Conservation (phyloP, 2,797 vertebrate species). For the Chrysocyon brachyurus region DNA sequence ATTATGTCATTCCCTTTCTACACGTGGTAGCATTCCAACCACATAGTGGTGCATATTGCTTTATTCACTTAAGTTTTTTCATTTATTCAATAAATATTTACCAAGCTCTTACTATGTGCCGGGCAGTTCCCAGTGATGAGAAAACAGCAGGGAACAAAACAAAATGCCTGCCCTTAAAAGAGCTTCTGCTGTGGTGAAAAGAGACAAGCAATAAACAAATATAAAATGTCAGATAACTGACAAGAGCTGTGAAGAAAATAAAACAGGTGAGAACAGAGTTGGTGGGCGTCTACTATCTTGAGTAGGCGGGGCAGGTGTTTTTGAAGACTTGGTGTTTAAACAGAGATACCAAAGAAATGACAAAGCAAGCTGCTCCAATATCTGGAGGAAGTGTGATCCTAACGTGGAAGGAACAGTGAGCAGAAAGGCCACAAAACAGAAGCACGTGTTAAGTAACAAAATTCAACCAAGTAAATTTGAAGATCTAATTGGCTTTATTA, state of each 20-base stretch:
- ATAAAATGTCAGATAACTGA: neutral
- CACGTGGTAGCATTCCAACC: neutral
- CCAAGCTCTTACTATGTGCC: neutral
- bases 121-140: neutral
- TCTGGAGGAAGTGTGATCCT: neutral
- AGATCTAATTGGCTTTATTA: neutral
- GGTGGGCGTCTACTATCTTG: neutral
- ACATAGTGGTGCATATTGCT: neutral
- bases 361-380: neutral
- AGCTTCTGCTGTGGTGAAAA: neutral
- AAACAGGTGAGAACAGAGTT: neutral
- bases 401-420: neutral
- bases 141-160: neutral
- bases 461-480: neutral
- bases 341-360: neutral
- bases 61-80: neutral
- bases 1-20: neutral
- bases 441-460: neutral
- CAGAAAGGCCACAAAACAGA: neutral
- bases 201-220: neutral
- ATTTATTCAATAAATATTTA: conserved; percentile 44
- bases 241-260: neutral
- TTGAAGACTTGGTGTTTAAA: neutral
- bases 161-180: neutral
- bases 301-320: neutral